A percentile compares a stretch with the other conserved stretches of the same genome.
Conservation (phyloP, 2,888 invertebrate species). For the Xestobium rufovillosum region DNA sequence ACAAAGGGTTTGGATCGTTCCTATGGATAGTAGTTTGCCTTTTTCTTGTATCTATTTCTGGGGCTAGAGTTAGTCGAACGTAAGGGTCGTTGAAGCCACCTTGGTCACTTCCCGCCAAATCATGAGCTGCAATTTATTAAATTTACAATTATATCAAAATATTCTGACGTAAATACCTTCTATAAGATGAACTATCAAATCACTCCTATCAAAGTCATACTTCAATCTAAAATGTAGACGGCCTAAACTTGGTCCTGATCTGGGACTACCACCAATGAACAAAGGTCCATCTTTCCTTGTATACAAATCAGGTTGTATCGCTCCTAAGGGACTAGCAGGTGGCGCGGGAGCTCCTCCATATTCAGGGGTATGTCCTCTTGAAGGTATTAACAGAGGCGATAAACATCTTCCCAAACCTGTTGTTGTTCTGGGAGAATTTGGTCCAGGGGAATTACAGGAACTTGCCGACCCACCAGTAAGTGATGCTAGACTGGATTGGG, state of each 20-base stretch:
- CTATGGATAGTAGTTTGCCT: slow-evolving; percentile 79
- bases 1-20: slow-evolving; percentile 79
- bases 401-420: slow-evolving; percentile 52
- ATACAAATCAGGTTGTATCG: slow-evolving; percentile 82
- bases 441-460: slow-evolving; percentile 39
- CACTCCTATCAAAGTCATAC: slow-evolving; percentile 85
- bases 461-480: slow-evolving; percentile 44
- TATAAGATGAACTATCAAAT: slow-evolving; percentile 84
- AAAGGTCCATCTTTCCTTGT: slow-evolving; percentile 72
- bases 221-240: slow-evolving; percentile 76
- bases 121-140: slow-evolving; percentile 55
- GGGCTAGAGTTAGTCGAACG: slow-evolving; percentile 69
- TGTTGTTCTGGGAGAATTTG: slow-evolving; percentile 34
- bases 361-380: slow-evolving; percentile 44
- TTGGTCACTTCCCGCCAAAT: slow-evolving; percentile 73
- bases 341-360: slow-evolving; percentile 40
- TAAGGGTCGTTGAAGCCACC: slow-evolving; percentile 89
- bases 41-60: slow-evolving; percentile 77
- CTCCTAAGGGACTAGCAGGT: slow-evolving; percentile 61
- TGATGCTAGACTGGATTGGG: slow-evolving; percentile 66
- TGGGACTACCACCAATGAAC: slow-evolving; percentile 56
- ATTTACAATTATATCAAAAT: neutral
- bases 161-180: slow-evolving; percentile 56
- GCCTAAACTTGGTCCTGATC: slow-evolving; percentile 63
- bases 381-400: slow-evolving; percentile 71